phyloP scores from a whole-genome alignment of 2,888 invertebrate genomes.

The Fissipunctia ypsillon region DNA sequence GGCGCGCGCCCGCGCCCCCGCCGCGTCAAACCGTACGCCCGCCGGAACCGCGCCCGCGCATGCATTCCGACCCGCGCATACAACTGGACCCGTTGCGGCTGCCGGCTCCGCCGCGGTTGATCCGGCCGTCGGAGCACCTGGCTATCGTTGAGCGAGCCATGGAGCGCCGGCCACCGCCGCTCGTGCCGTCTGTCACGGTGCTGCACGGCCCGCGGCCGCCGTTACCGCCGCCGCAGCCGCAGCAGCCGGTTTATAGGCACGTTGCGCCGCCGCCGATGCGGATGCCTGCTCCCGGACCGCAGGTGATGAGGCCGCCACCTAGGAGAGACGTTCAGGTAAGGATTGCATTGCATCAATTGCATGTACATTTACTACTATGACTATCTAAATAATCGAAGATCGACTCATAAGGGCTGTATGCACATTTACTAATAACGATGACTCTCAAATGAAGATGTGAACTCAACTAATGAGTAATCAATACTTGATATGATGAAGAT shows the following conservation, averaged over 20 bases:
- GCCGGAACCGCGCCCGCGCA: constrained; percentile 82
- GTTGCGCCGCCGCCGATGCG: constrained; percentile 82
- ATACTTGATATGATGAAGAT: neutral
- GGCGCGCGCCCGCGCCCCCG: constrained; percentile 85
- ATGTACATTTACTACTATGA: neutral
- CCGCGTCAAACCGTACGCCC: constrained; percentile 79
- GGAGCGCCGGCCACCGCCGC: constrained; percentile 78
- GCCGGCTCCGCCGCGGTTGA: constrained; percentile 82
- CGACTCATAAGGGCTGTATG: neutral
- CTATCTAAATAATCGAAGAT: neutral
- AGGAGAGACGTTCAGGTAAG: constrained; percentile 87
- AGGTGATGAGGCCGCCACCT: constrained; percentile 79
- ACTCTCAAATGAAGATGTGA: neutral
- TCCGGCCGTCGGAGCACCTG: constrained; percentile 86
- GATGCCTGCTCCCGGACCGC: constrained; percentile 82
- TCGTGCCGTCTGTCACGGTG: constrained; percentile 80
- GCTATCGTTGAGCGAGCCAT: constrained; percentile 80
- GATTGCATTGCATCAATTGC: neutral
- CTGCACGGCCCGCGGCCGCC: constrained; percentile 79
- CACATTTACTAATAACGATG: neutral
- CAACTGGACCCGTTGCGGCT: constrained; percentile 55
- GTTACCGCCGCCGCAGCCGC: constrained; percentile 74
- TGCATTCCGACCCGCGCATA: constrained; percentile 75
- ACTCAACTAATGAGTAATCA: neutral
- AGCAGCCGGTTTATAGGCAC: constrained; percentile 78